These are phyloP conservation scores for Lasioglossum pauxillum DNA, from an alignment of 2,888 invertebrate species.

Conservation along the genomic window DNA sequence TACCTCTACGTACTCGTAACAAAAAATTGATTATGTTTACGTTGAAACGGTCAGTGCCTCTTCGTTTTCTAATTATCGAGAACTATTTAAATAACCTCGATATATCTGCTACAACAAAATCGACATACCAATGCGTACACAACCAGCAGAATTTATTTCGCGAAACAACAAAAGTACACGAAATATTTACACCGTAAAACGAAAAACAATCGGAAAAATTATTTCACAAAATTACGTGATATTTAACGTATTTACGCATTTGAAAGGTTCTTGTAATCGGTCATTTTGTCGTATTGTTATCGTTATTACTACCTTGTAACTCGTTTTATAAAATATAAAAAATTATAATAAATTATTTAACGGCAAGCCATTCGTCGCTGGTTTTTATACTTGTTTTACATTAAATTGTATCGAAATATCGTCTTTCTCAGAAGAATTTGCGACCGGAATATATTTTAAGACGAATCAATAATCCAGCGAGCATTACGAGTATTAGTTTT, in stretches of 20 bases:
- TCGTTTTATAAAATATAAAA: conserved; percentile 18
- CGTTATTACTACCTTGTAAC: conserved; percentile 22
- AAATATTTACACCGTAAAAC: conserved; percentile 18
- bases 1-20: conserved; percentile 28
- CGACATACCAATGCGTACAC: neutral
- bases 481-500: conserved; percentile 37
- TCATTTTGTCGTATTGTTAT: conserved; percentile 26
- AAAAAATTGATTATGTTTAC: conserved; percentile 32
- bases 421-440: neutral
- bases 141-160: neutral
- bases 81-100: conserved; percentile 53
- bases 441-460: conserved; percentile 13
- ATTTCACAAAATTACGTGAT: neutral
- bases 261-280: neutral
- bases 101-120: conserved; percentile 2
- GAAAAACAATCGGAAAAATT: neutral
- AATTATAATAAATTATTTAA: conserved; percentile 22
- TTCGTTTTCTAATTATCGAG: neutral
- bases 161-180: conserved; percentile 1
- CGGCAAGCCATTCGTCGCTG: neutral
- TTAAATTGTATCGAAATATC: neutral
- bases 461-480: conserved; percentile 26
- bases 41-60: neutral
- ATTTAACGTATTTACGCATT: neutral
- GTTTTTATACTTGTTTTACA: neutral